These are phyloP conservation scores for Brachylomia viminalis DNA, from an alignment of 2,888 invertebrate species.

Conservation along the genomic window DNA sequence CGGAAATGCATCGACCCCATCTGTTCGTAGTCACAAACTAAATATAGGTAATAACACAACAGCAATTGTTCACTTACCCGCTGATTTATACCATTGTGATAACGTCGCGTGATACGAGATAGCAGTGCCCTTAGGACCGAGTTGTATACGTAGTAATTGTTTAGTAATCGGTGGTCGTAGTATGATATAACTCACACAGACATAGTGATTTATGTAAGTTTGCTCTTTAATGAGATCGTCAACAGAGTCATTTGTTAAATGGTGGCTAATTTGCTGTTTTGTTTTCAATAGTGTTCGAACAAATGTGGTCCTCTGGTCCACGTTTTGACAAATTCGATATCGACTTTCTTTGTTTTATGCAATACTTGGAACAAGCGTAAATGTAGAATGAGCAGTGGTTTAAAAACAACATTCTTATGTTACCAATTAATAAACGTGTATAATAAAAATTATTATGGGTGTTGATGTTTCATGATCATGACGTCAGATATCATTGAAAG, in stretches of 20 bases:
- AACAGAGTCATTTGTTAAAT: slow-evolving; percentile 4
- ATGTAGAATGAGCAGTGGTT: neutral
- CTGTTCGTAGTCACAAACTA: slow-evolving; percentile 46
- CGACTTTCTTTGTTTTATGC: neutral
- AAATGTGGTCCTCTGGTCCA: neutral
- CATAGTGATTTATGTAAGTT: neutral
- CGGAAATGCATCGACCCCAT: slow-evolving; percentile 76
- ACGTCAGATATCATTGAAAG: neutral
- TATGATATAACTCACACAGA: slow-evolving; percentile 1
- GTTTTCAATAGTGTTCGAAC: neutral
- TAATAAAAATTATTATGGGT: neutral
- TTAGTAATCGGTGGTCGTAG: slow-evolving; percentile 18
- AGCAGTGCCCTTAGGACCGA: slow-evolving; percentile 55
- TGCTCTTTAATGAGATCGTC: neutral
- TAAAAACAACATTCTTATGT: neutral
- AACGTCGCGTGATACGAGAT: slow-evolving; percentile 40
- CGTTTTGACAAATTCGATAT: neutral
- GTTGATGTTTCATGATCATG: slow-evolving; percentile 1
- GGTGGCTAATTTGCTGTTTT: neutral
- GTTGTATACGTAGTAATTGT: slow-evolving; percentile 39
- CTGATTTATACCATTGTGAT: slow-evolving; percentile 57
- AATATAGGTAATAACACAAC: slow-evolving; percentile 33
- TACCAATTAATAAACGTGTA: slow-evolving; percentile 2
- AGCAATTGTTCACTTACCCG: slow-evolving; percentile 32
- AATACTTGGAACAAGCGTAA: neutral